Percentiles rank a stretch among this genome's conserved stretches.
Conservation (phyloP, 2,888 invertebrate species). For the Drosophila fungiperda region DNA sequence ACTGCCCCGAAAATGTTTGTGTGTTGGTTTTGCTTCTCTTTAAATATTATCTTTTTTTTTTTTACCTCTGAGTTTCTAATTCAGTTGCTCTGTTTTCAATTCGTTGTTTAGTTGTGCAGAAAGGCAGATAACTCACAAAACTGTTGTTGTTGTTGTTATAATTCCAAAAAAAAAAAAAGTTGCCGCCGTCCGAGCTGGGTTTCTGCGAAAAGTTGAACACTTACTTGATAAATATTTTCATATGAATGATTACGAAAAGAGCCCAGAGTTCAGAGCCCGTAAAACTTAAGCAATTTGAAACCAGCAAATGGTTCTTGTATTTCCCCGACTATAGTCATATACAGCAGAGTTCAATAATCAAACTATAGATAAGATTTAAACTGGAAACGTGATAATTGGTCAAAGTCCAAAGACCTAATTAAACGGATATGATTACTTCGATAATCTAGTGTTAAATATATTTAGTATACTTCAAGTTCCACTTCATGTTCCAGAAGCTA, state of each 20-base stretch:
- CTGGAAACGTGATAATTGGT: not conserved
- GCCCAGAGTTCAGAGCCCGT: constrained; percentile 1
- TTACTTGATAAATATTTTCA: constrained; percentile 57
- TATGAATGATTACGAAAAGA: constrained; percentile 41
- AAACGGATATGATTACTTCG: not conserved
- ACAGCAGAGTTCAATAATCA: not conserved
- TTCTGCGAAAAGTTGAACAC: constrained; percentile 61
- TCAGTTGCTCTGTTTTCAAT: constrained; percentile 35
- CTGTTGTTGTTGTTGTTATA: constrained; percentile 19
- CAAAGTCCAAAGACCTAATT: not conserved
- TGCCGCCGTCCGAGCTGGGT: constrained; percentile 21
- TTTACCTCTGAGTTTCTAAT: constrained; percentile 26
- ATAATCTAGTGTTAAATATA: not conserved
- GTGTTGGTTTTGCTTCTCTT: constrained; percentile 15
- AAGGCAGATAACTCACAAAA: constrained; percentile 61
- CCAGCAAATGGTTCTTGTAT: not conserved
- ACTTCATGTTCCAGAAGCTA: not conserved
- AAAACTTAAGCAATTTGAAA: constrained; percentile 7
- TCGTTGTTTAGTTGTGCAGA: constrained; percentile 73
- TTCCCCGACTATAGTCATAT: not conserved
- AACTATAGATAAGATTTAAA: not conserved
- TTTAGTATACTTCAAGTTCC: not conserved
- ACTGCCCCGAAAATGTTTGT: constrained; percentile 63
- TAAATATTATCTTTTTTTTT: constrained; percentile 11
- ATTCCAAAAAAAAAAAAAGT: constrained; percentile 10